Base-by-base conservation (phyloP, 2,888 invertebrate species). In the Heliconius hortense region DNA sequence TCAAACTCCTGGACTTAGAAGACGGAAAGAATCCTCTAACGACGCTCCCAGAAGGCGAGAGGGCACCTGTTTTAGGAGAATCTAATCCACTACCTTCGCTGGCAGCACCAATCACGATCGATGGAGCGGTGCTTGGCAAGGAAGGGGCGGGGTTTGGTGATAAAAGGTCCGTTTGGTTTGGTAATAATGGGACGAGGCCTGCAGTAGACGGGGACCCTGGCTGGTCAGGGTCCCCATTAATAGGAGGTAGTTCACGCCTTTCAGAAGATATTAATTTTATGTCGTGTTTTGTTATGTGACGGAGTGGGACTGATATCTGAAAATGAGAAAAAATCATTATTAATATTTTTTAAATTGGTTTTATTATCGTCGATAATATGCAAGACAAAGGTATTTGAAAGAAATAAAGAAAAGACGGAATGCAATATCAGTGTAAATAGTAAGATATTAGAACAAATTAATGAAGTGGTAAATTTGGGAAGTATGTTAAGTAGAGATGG, bases 1-100 rank as follows among this genome's bases (percentile, higher is more conserved):
- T 96, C 62, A 95, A 88, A n/a, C 95, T 95, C 78, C 95, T 89
- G 0, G 94, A 95, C 84, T 96, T 96, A 77, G 94, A 93, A 0
- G 94, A 89, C 39, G 95, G 94, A 82, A 95, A 95, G 79, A 95
- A 94, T 28, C 94, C 95, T n/a, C 95, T 86, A 2, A 94, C 94
- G 43, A 94, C 92, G 67, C 94, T 91, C 77, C 93, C 74, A 39
- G 77, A 69, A 85, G 95, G 94, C 1, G 95, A 95, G 35, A 85
- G 80, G 53, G 87, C 83, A 4, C 74, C 75, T 11, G 81, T 81
- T 5, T 80, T 77, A 4, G 79, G 7, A 26, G 79, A 64, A 75
- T 79, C 79, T 24, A 80, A 82, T 63, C 79, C 80, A 78, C 82
- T 80, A 78, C 82, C 80, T 72, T 81, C 81, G 39, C 79, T 56